phyloP scores from a whole-genome alignment of 2,797 vertebrate species.

The Coccyzus lansbergi region DNA sequence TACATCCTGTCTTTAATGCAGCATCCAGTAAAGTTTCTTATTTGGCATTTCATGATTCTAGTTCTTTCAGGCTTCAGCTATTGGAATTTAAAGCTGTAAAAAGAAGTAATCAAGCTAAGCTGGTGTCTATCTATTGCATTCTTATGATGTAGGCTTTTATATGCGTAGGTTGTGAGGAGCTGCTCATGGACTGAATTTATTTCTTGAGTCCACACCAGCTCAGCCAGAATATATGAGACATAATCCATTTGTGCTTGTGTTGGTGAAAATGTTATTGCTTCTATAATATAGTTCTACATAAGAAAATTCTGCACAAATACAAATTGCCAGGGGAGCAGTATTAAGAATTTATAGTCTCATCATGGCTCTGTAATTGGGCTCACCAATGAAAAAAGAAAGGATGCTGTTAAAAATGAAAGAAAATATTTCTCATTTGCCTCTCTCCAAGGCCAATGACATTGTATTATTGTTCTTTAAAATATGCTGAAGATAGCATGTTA shows the following conservation, averaged over 20 bases:
- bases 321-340: not conserved
- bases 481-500: not conserved
- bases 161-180: not conserved
- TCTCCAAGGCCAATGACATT: not conserved
- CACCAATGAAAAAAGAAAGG: constrained; percentile 1
- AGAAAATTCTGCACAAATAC: constrained; percentile 6
- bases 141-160: constrained; percentile 9
- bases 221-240: not conserved
- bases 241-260: not conserved
- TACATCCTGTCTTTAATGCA: not conserved
- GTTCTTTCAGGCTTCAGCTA: constrained; percentile 5
- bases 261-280: constrained; percentile 33
- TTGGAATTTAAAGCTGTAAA: constrained; percentile 4
- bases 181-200: constrained; percentile 9
- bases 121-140: not conserved
- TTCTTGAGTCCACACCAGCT: not conserved
- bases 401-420: not conserved
- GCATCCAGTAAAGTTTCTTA: not conserved
- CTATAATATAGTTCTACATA: not conserved
- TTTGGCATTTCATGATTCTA: not conserved
- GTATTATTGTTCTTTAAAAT: constrained; percentile 8
- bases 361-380: constrained; percentile 41
- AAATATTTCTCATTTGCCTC: constrained; percentile 23
- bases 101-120: not conserved
- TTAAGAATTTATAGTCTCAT: constrained; percentile 50